Base-by-base conservation (phyloP, 2,888 invertebrate genomes). In the Tipula vernalis region DNA sequence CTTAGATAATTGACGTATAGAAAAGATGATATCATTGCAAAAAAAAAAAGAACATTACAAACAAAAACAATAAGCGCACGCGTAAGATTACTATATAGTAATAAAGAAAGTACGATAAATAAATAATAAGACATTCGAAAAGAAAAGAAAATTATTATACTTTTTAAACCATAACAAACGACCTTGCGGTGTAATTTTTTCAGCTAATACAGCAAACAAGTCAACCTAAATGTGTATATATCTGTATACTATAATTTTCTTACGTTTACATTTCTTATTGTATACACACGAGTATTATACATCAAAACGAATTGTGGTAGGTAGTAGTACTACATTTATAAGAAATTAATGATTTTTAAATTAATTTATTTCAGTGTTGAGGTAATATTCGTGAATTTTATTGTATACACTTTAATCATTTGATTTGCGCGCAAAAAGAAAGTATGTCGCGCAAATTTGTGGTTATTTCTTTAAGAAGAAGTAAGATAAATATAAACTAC, bases 351-450 rank as follows among this genome's bases (percentile, higher is more conserved):
- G 28, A 18, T 71, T 18, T 28, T 10, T 28, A 28, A 71, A 71
- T 71, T 71, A 71, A 71, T 71, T 71, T 71, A 71, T 71, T 71
- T 71, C 28, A 71, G 71, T 71, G 71, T 71, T 71, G 71, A 71
- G 71, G 13, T 71, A 71, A 71, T 71, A 71, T 71, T 71, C 10
- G 71, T 28, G 28, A 71, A 71, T 71, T 71, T 8, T 51, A 51
- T 51, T 8, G 6, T 10, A 57, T 57, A 57, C 28, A 71, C 10
- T 71, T 71, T 71, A 71, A 71, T 71, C 71, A 71, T 71, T 71
- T 71, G 71, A 71, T 71, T 71, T 71, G 71, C 71, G 71, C 71
- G 71, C 71, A 71, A 71, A 71, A 71, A 71, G 71, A 71, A 71
- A 71, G 71, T 71, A 71, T 71, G 71, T 71, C 71, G 71, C 28